These are phyloP conservation scores for Ahaetulla prasina DNA, from an alignment of 2,113 vertebrate species.

Conservation along the genomic window DNA sequence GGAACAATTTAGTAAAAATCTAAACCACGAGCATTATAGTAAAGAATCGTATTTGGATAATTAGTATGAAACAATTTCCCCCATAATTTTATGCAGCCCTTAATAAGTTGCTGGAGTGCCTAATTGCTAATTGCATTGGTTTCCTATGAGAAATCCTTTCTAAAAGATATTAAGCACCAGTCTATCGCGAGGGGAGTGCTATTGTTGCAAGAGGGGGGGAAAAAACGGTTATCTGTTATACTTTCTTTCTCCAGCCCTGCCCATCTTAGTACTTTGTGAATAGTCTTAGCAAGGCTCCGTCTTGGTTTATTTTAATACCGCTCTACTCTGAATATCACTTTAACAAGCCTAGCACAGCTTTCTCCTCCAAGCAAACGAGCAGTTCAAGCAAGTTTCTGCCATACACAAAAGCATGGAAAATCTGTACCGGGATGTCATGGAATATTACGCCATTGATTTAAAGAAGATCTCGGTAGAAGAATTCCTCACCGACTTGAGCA, in stretches of 20 bases:
- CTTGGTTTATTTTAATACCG: not conserved
- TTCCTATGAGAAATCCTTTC: not conserved
- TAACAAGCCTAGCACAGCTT: constrained; percentile 81
- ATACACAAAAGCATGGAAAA: constrained; percentile 88
- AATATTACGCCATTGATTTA: constrained; percentile 84
- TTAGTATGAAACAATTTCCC: not conserved
- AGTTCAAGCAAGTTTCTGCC: constrained; percentile 80
- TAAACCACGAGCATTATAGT: no score
- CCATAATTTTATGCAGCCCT: not conserved
- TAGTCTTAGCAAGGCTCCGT: not conserved
- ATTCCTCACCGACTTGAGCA: constrained; percentile 89
- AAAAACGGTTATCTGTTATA: not conserved
- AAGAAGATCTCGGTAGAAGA: constrained; percentile 95
- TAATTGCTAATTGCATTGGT: not conserved
- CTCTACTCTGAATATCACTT: constrained; percentile 53
- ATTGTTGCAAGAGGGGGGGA: not conserved
- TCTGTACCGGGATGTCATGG: constrained; percentile 80
- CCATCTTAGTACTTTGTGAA: not conserved
- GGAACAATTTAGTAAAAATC: no score
- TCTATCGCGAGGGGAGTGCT: not conserved
- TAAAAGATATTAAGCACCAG: not conserved
- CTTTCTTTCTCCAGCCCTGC: not conserved
- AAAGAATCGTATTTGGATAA: not conserved
- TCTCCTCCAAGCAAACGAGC: constrained; percentile 77
- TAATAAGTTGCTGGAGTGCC: not conserved